phyloP scores from a whole-genome alignment of 2,888 invertebrate species.

The Pogonocherus hispidulus region DNA sequence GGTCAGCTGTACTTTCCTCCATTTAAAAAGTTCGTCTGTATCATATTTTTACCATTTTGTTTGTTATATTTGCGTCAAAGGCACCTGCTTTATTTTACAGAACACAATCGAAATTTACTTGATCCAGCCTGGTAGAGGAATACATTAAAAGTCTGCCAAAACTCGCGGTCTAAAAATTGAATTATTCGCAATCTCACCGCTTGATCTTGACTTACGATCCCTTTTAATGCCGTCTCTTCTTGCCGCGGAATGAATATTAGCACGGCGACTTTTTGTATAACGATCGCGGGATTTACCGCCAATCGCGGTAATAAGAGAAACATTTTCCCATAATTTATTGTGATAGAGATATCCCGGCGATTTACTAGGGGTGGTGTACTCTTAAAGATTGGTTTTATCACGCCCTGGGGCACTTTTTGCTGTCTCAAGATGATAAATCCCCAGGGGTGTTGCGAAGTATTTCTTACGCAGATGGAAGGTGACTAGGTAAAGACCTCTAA shows the following conservation, averaged over 20 bases:
- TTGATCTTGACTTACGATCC: conserved; percentile 57
- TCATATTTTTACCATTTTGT: too few species aligned
- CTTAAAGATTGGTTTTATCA: conserved; percentile 34
- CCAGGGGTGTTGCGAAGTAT: not conserved
- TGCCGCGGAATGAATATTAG: conserved; percentile 50
- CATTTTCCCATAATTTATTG: conserved; percentile 39
- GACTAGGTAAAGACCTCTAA: not conserved
- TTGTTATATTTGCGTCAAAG: too few species aligned
- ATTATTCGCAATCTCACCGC: conserved; percentile 55
- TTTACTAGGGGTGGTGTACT: conserved; percentile 25
- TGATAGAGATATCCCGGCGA: conserved; percentile 31
- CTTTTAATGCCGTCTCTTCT: conserved; percentile 47
- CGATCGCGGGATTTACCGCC: conserved; percentile 43
- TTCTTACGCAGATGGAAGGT: not conserved
- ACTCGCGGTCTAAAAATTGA: conserved; percentile 53
- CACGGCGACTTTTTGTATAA: conserved; percentile 46
- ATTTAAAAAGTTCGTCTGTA: too few species aligned
- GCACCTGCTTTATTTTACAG: too few species aligned
- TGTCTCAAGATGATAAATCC: conserved; percentile 12
- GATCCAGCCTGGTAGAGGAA: conserved; percentile 39
- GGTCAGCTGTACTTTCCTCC: too few species aligned
- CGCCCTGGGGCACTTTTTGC: conserved; percentile 28
- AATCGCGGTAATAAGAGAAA: conserved; percentile 39
- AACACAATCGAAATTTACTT: too few species aligned
- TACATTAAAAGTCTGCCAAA: conserved; percentile 50